phyloP scores from a whole-genome alignment of 2,888 invertebrate genomes.

The Tetheella fluctuosa region DNA sequence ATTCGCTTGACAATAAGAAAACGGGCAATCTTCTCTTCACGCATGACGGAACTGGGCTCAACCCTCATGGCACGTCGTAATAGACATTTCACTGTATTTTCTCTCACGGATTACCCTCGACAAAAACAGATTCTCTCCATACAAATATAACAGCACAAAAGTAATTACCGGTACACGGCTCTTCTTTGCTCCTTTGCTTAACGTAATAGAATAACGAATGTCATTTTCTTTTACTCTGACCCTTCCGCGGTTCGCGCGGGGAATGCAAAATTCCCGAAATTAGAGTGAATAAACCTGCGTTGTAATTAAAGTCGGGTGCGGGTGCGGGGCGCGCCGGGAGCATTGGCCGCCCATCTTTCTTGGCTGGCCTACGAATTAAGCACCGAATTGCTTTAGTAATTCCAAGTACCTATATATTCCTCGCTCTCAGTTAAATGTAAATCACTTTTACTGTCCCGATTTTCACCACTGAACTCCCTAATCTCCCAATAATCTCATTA shows the following conservation, averaged over 20 bases:
- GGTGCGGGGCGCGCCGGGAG: constrained; percentile 58
- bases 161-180: constrained; percentile 71
- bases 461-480: constrained; percentile 67
- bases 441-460: constrained; percentile 81
- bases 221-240: constrained; percentile 82
- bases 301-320: constrained; percentile 80
- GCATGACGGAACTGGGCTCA: constrained; percentile 40
- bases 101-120: constrained; percentile 43
- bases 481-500: constrained; percentile 58
- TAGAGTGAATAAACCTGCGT: constrained; percentile 82
- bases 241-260: constrained; percentile 81
- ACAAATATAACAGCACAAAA: constrained; percentile 56
- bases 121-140: constrained; percentile 52
- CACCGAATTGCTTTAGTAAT: constrained; percentile 82
- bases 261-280: constrained; percentile 83
- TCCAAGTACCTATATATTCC: constrained; percentile 77
- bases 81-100: constrained; percentile 19
- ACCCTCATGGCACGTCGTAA: constrained; percentile 35
- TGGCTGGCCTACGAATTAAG: constrained; percentile 82
- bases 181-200: constrained; percentile 73
- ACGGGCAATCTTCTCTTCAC: constrained; percentile 48
- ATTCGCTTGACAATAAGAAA: constrained; percentile 52
- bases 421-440: constrained; percentile 78
- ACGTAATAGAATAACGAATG: constrained; percentile 83
- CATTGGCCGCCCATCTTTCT: constrained; percentile 79